Evolutionary conservation across 2,888 invertebrate species (phyloP), one percentile per base, ranked within the genome.

Genomic region (Epiblema foenella): DNA sequence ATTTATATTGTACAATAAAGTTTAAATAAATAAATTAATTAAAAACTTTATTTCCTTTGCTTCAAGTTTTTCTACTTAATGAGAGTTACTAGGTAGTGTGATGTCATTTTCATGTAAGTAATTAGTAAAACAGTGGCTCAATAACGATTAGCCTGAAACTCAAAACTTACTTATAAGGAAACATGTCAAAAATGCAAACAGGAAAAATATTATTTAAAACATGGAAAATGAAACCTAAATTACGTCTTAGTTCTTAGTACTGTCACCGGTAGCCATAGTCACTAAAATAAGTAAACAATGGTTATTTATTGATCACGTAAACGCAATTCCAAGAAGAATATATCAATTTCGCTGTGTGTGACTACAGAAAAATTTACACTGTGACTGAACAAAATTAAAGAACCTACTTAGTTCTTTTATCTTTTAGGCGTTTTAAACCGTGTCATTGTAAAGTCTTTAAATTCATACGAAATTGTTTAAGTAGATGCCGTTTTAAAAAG

Each of bases 401-500:
- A 8, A 46, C 7, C 1, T 46, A 56, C 33, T 4, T 24, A 24
- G 24, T 24, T 24, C n/a, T 24, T 24, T 24, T 24, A 24, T 24
- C 24, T 52, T 39, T 52, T 54, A 20, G n/a, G 39, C 52, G 17
- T 39, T 7, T 51, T 39, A 11, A 58, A 58, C 15, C 37, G 37
- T 58, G 69, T 29, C 49, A 66, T 46, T 49, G 60, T 20, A 20
- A 46, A 33, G 24, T 57, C 54, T 65, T 66, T 51, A 18, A 63
- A 33, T 11, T 42, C 20, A 24, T 2, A 65, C 7, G 2, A 24
- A 60, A 52, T 59, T 29, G 57, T 64, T 64, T 64, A 51, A 64
- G 29, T 51, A 58, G 9, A 65, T 20, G 54, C 65, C 42, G 46
- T 29, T 49, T 42, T 24, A 17, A 65, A 71, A 52, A 68, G 63